Evolutionary conservation across 30 jellyfish, hydroid and myxozoan genomes (phyloP).

Genomic region (Aurelia coerulea): DNA sequence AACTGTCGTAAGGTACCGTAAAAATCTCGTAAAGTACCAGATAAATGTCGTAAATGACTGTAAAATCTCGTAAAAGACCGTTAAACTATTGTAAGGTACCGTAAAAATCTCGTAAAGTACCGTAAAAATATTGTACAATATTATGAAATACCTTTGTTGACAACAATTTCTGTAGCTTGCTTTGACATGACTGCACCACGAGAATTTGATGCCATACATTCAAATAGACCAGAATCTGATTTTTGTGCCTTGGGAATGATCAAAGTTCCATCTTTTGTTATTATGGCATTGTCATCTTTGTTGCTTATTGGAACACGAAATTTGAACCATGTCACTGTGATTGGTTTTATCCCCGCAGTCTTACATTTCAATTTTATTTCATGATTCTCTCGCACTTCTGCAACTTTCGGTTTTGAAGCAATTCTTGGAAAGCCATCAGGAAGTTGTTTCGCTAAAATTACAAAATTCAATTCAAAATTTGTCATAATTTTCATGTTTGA

Average conservation of each 20-base stretch:
- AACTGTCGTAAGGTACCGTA: too few relatives aligned
- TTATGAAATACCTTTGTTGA: slow-evolving; percentile 27
- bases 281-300: slow-evolving; percentile 1
- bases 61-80: too few relatives aligned
- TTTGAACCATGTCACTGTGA: slow-evolving; percentile 36
- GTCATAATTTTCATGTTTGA: too few relatives aligned
- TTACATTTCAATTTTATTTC: slow-evolving; percentile 8
- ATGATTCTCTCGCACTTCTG: neutral
- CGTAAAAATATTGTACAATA: neutral
- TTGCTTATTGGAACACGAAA: slow-evolving; percentile 7
- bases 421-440: slow-evolving; percentile 42
- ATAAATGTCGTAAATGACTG: too few relatives aligned
- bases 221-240: slow-evolving; percentile 34
- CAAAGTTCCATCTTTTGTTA: slow-evolving; percentile 31
- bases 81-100: too few relatives aligned
- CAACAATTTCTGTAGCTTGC: slow-evolving; percentile 20
- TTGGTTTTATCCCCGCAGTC: slow-evolving; percentile 17
- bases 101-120: too few relatives aligned
- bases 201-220: slow-evolving; percentile 40
- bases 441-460: neutral
- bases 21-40: too few relatives aligned
- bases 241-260: slow-evolving; percentile 1
- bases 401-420: slow-evolving; percentile 6
- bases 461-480: neutral
- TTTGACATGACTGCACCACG: slow-evolving; percentile 30